phyloP scores from a whole-genome alignment of 2,797 vertebrate genomes.

The Tragopan temminckii region DNA sequence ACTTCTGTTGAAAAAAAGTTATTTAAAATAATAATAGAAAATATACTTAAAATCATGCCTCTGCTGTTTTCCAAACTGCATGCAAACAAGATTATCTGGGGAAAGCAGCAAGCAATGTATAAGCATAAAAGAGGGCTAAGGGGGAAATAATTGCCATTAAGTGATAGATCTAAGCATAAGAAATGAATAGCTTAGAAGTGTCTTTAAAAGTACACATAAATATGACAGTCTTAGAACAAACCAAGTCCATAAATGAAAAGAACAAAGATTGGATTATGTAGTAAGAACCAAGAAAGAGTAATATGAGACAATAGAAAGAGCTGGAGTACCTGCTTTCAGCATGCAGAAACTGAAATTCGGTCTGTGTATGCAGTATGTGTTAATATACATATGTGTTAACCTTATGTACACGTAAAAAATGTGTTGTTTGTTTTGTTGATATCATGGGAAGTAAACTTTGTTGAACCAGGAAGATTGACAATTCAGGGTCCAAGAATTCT shows the following conservation, averaged over 20 bases:
- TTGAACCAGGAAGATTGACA: neutral
- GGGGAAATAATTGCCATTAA: neutral
- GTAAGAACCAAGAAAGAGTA: neutral
- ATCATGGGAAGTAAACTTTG: neutral
- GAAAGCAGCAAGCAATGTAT: neutral
- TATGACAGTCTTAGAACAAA: neutral
- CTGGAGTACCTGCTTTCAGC: neutral
- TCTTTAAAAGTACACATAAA: neutral
- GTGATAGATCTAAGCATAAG: neutral
- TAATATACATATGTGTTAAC: neutral
- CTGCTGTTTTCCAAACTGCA: neutral
- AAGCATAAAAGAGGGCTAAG: neutral
- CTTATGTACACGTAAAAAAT: neutral
- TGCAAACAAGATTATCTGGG: neutral
- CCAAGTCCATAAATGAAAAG: neutral
- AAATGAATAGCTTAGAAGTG: neutral
- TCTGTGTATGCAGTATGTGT: neutral
- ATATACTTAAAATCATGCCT: neutral
- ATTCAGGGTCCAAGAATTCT: neutral
- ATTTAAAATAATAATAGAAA: neutral
- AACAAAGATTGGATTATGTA: neutral
- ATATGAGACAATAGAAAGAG: neutral
- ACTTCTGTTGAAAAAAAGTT: neutral
- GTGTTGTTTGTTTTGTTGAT: neutral
- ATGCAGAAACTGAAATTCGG: neutral